Evolutionary conservation across 92 coral and sea anemone genomes (phyloP), one percentile per base, ranked within the genome.

Genomic region (Zoanthus sociatus): DNA sequence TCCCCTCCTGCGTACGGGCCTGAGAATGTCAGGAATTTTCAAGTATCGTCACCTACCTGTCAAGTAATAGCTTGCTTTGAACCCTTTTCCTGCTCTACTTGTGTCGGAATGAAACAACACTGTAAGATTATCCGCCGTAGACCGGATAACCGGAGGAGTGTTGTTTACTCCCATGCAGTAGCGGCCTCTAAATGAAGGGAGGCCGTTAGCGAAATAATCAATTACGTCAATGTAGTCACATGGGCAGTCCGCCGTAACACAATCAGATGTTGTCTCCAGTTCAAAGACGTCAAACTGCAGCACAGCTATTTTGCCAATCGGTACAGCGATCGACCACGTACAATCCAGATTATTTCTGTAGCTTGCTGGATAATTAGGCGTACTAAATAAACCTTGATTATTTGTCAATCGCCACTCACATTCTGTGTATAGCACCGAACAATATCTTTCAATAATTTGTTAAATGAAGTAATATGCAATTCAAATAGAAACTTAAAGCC

Each of bases 91-190:
- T 17, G 37, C 84, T 6, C 72, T 5, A 47, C 84, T 79, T 18
- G 84, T 37, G 45, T 79, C 84, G 32, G 84, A 79, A 46, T 79
- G 84, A 79, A 79, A 79, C 56, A 79, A 20, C 31, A 79, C 84
- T 16, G 73, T 63, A 1, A 79, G 73, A 7, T 79, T 79, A 18
- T 33, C 68, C 20, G 84, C 73, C 32, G 6, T 26, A 63, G 84
- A 79, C 31, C 37, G 63, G 73, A 79, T 33, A 44, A 79, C 84
- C 26, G 84, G 84, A 12, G 84, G 84, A 10, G 73, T 79, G 60
- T 79, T 79, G 71, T 79, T 79, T 7, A 45, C 18, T 0, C 84
- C 73, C 84, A 79, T 79, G 72, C 84, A 79, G 18, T 79, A 79
- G 12, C 84, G 84, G 14, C 84, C 84, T 68, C 45, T 61, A 15